Conservation (phyloP, 2,888 invertebrate species). For the Flexamia atlantica region DNA sequence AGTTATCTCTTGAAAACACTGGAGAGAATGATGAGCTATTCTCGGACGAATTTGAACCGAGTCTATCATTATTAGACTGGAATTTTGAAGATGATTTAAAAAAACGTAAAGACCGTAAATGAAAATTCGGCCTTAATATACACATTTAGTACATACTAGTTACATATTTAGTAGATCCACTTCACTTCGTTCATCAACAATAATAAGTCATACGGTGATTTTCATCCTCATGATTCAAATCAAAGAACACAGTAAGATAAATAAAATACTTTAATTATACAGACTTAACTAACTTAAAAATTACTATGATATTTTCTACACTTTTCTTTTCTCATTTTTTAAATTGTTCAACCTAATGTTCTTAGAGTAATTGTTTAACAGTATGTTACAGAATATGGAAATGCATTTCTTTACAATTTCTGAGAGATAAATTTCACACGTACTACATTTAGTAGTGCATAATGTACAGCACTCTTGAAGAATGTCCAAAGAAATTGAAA, state of each 20-base stretch:
- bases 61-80: not conserved
- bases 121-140: slow-evolving; percentile 2
- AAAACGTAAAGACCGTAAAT: not conserved
- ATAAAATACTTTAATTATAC: too few relatives aligned
- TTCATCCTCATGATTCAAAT: too few relatives aligned
- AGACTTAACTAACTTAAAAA: too few relatives aligned
- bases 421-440: slow-evolving; percentile 9
- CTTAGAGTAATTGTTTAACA: slow-evolving; percentile 5
- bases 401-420: slow-evolving; percentile 35
- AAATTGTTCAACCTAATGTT: slow-evolving; percentile 27
- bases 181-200: too few relatives aligned
- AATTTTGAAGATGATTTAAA: slow-evolving; percentile 11
- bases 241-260: too few relatives aligned
- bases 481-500: not conserved
- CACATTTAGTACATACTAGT: too few relatives aligned
- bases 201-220: too few relatives aligned
- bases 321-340: not conserved
- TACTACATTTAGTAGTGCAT: slow-evolving; percentile 11
- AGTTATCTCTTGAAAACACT: slow-evolving; percentile 4
- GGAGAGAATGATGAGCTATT: slow-evolving; percentile 26
- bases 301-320: too few relatives aligned
- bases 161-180: too few relatives aligned
- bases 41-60: slow-evolving; percentile 4
- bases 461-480: slow-evolving; percentile 9
- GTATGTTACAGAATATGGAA: slow-evolving; percentile 11